Base-by-base conservation (phyloP, 2,888 invertebrate species). In the Dendrolimus houi region DNA sequence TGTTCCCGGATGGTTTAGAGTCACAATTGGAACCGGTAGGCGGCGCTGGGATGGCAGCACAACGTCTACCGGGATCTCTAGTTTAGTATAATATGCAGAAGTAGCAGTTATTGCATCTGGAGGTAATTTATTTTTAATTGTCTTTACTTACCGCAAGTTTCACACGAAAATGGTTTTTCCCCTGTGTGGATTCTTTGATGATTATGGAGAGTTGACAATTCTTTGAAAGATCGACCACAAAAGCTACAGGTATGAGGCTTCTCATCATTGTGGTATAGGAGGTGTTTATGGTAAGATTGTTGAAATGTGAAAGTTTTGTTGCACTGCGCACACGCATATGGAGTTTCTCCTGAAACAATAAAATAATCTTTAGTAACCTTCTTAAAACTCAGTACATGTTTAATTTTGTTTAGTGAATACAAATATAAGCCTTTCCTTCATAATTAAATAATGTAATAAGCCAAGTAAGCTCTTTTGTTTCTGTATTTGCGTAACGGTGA, bases 291-390 rank as follows among this genome's bases (percentile, higher is more conserved):
- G 81, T 96, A 96, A 0, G 96, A 96, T 72, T 97, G 97, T 85
- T 97, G 97, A 85, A 97, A 97, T 56, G 96, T 96, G 81, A 97
- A 97, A 10, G 95, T 95, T 79, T 96, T 96, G 64, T 94, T 94
- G 76, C 97, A 97, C 67, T 95, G 94, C 55, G 92, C 91, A 74
- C 97, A 97, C 29, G 94, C 94, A 75, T 97, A 97, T 0, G 97
- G 97, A 92, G 96, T 96, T 91, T 97, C 97, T 59, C 97, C 96
- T 93, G 91, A 71, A 91, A 88, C 61, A 58, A 62, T 47, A 64
- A 63, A 58, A 53, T 55, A 41, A 57, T 56, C 57, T 58, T 63
- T n/a, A 10, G 8, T 47, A 8, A 47, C 47, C 6, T 29, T 29
- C 29, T 29, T 3, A 29, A 14, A 29, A 29, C 29, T 17, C 17